phyloP scores from a whole-genome alignment of 2,113 vertebrate species.

The Otolemur garnettii region DNA sequence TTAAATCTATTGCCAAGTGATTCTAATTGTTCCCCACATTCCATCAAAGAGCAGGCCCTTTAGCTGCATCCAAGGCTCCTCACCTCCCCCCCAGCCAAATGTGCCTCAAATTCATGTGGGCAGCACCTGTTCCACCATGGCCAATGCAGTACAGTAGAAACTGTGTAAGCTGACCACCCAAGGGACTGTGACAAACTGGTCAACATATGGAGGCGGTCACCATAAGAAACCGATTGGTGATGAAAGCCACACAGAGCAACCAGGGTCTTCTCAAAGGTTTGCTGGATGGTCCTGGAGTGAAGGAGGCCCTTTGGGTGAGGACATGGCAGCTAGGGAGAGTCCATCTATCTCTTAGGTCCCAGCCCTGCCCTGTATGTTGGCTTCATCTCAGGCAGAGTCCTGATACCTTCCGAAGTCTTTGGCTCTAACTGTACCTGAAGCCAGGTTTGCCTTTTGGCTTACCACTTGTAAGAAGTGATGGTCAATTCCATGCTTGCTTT shows the following conservation, averaged over 20 bases:
- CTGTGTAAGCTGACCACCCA: no score
- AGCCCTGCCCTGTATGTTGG: background rate
- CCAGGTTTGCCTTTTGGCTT: background rate
- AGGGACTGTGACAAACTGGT: no score
- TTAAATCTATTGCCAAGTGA: background rate
- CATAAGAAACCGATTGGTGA: background rate
- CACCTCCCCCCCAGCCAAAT: background rate
- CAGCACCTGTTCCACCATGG: background rate
- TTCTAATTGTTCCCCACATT: background rate
- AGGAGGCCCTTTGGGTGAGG: background rate
- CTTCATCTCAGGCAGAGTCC: background rate
- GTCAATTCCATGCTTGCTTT: slow-evolving; percentile 2
- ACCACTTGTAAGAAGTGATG: background rate
- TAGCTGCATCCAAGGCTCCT: background rate
- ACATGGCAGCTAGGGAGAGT: background rate
- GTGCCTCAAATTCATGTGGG: background rate
- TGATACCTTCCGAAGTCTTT: background rate
- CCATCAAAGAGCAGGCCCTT: background rate
- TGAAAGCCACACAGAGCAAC: no score
- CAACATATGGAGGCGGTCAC: no score
- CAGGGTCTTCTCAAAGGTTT: background rate
- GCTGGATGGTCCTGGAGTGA: background rate
- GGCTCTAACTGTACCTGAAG: background rate
- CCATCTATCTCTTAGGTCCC: background rate
- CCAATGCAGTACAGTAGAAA: background rate